Percentiles rank a stretch among this genome's conserved stretches.
Conservation (phyloP, 2,113 vertebrate species). For the Eupsittula cactorum region DNA sequence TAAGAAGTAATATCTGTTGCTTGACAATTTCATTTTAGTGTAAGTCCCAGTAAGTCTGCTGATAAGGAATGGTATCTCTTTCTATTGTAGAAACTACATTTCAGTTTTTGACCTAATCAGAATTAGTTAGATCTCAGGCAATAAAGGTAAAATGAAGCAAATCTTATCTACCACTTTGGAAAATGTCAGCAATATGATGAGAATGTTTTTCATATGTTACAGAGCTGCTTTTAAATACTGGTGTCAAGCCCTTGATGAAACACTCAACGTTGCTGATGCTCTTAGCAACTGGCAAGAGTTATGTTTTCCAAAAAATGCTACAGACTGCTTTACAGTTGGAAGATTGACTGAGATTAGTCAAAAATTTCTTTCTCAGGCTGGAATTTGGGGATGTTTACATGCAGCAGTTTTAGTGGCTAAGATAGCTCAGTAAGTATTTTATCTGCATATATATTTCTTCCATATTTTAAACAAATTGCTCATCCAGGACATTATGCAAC, state of each 20-base stretch:
- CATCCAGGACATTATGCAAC: neutral
- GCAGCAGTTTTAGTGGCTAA: constrained; percentile 89
- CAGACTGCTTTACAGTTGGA: neutral
- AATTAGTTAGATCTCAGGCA: neutral
- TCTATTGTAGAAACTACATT: neutral
- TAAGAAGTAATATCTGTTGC: neutral
- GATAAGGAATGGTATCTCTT: neutral
- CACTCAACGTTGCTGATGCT: constrained; percentile 77
- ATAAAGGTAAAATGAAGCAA: neutral
- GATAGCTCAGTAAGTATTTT: constrained; percentile 89
- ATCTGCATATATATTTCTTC: neutral
- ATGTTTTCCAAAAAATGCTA: constrained; percentile 26
- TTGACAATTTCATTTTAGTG: neutral
- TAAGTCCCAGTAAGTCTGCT: neutral
- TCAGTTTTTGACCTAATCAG: constrained; percentile 21
- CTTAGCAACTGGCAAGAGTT: constrained; percentile 86
- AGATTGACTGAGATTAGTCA: constrained; percentile 74
- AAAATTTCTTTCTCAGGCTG: constrained; percentile 81
- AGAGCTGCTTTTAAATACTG: constrained; percentile 88
- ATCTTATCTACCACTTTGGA: constrained; percentile 30
- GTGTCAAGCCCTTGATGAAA: constrained; percentile 88
- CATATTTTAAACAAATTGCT: neutral
- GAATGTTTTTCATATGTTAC: constrained; percentile 19
- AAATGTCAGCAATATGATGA: constrained; percentile 47
- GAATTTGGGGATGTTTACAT: constrained; percentile 92